These are phyloP conservation scores for Coelinius sp. DNA, from an alignment of 2,888 invertebrate species.

Conservation along the genomic window DNA sequence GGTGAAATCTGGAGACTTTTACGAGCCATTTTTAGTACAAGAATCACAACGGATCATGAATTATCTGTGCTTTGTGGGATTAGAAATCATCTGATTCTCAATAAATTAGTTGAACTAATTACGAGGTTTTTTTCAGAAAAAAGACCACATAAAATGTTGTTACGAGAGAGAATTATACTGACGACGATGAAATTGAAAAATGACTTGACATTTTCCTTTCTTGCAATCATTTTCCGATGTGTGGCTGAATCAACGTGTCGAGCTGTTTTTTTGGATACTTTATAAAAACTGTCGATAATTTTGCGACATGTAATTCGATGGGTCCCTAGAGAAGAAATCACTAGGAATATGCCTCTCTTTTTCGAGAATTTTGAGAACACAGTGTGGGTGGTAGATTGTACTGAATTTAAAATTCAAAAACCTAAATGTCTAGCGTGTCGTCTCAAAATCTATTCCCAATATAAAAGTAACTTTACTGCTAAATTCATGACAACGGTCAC, in stretches of 20 bases:
- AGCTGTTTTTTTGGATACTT: background rate
- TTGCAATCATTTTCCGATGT: background rate
- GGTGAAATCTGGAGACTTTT: background rate
- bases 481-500: constrained; percentile 47
- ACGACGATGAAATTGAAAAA: background rate
- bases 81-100: background rate
- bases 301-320: background rate
- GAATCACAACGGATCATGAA: constrained; percentile 3
- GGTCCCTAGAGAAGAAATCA: constrained; percentile 38
- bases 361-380: constrained; percentile 46
- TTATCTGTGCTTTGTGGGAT: constrained; percentile 13
- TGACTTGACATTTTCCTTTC: background rate
- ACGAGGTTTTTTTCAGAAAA: background rate
- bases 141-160: background rate
- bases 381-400: constrained; percentile 50
- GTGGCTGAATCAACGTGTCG: background rate
- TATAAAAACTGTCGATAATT: background rate
- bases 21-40: constrained; percentile 11
- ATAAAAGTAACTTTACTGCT: constrained; percentile 44
- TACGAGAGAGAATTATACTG: background rate
- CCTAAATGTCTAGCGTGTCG: constrained; percentile 43
- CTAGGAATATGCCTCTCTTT: constrained; percentile 46
- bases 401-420: constrained; percentile 45
- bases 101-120: background rate
- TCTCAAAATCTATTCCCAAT: constrained; percentile 42